Evolutionary conservation across 2,797 vertebrate species (phyloP), one percentile per base, ranked within the genome.

Genomic region (Sitta carolinensis): DNA sequence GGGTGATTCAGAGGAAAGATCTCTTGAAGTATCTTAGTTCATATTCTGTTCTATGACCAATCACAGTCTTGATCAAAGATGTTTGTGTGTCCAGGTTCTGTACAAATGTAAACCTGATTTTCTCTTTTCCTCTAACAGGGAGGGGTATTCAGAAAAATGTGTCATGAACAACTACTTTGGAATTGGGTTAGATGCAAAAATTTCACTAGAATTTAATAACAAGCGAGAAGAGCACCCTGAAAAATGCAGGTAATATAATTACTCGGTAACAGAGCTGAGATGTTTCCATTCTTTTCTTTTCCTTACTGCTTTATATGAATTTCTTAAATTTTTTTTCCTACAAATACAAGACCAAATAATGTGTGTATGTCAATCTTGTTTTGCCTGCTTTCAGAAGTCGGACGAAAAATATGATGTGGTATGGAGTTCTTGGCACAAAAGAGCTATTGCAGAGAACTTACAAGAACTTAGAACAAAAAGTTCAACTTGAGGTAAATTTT

Each of bases 151-250:
- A 98, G 99, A 99, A 98, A 99, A 99, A 96, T 99, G 99, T 93
- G 99, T 99, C 84, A 99, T 99, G 99, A 99, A 99, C 97, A 99
- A 99, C 98, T 99, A 99, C 97, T 99, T 99, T 94, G 99, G 99
- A 81, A 99, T 99, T 93, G 99, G 99, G 81, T 98, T 99, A 94
- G 99, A 99, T 90, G 99, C 99, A 75, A 99, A 99, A 97, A 99
- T 99, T 98, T 99, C 99, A 27, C 97, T 99, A 97, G 99, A 99
- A 97, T 99, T 99, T 97, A 99, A 99, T 98, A 99, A 99, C 97
- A 99, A 99, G 88, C 96, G 99, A 88, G 99, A 99, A 82, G 99
- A 99, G 62, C 99, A 99, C 93, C 99, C 99, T 61, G 99, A 99
- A 97, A 99, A 99, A 96, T 99, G 99, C 99, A 99, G 99, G 99